Conservation (phyloP, 2,113 vertebrate species). For the Loxodonta africana region DNA sequence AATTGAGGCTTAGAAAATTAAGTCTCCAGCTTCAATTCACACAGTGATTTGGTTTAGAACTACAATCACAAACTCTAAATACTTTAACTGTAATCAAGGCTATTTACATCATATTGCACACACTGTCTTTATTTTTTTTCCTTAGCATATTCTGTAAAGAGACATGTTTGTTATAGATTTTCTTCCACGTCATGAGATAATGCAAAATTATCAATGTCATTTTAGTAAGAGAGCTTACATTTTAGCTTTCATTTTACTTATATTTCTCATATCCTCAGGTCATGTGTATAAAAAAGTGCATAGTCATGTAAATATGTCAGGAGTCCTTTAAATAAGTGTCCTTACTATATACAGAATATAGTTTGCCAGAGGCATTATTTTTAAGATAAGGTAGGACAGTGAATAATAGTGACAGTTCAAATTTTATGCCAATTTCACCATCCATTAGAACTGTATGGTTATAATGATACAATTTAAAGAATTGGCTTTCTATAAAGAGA, state of each 20-base stretch:
- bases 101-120: not conserved
- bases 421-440: slow-evolving; percentile 23
- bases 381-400: not conserved
- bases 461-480: slow-evolving; percentile 9
- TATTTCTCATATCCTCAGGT: not conserved
- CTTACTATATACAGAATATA: not conserved
- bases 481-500: not conserved
- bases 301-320: not conserved
- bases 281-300: not conserved
- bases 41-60: not conserved
- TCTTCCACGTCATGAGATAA: not conserved
- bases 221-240: not conserved
- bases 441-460: slow-evolving; percentile 19
- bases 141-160: not conserved
- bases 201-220: not conserved
- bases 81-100: not conserved
- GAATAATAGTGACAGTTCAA: slow-evolving; percentile 7
- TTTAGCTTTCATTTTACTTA: not conserved
- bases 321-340: not conserved
- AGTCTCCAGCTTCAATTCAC: not conserved
- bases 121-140: not conserved
- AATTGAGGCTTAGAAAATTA: not conserved
- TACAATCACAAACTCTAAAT: not conserved
- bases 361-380: not conserved
- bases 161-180: not conserved